Conservation (phyloP, 2,888 invertebrate species). For the Clistopyga incitator region DNA sequence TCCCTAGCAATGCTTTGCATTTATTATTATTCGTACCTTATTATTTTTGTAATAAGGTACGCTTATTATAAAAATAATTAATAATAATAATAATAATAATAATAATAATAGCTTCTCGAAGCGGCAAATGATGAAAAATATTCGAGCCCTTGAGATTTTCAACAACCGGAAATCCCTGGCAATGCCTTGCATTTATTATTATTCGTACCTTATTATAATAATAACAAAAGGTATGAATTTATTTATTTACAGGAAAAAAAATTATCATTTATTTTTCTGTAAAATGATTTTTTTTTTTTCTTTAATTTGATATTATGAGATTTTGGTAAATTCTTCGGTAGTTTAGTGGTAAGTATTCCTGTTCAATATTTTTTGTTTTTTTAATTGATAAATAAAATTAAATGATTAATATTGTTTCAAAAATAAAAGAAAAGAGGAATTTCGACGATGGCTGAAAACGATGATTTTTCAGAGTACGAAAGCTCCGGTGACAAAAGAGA, state of each 20-base stretch:
- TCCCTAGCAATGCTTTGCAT: conserved; percentile 7
- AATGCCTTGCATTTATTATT: background rate
- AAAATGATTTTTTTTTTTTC: too few species aligned
- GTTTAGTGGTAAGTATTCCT: too few species aligned
- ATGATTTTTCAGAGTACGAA: conserved; percentile 7
- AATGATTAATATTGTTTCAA: background rate
- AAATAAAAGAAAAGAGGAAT: too few species aligned
- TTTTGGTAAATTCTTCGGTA: too few species aligned
- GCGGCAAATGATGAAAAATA: conserved; percentile 7
- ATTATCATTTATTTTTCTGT: background rate
- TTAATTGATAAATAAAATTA: too few species aligned
- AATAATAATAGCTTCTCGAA: too few species aligned
- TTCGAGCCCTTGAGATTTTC: background rate
- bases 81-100: too few species aligned
- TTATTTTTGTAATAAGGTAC: too few species aligned
- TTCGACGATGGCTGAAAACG: conserved; percentile 32
- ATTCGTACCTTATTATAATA: too few species aligned
- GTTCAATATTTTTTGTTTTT: too few species aligned
- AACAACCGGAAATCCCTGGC: conserved; percentile 49
- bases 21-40: conserved; percentile 2
- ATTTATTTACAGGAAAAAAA: background rate
- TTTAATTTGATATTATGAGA: too few species aligned
- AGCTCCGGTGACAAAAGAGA: conserved; percentile 7
- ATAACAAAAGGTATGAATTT: background rate
- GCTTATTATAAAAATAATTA: too few species aligned